Evolutionary conservation across 2,888 invertebrate genomes (phyloP).

Genomic region (Volucella inflata): DNA sequence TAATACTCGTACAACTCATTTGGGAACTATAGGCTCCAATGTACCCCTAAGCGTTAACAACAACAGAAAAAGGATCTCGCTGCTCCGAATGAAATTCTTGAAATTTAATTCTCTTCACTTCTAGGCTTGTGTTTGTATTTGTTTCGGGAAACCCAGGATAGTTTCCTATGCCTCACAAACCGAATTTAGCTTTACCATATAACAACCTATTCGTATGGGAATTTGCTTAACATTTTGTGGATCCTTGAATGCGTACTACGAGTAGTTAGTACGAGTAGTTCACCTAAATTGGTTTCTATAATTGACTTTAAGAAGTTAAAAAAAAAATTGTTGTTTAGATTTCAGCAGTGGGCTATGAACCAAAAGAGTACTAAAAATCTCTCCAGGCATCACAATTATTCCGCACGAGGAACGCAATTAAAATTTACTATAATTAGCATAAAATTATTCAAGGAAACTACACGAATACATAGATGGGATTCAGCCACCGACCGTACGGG

Average conservation of each 20-base stretch:
- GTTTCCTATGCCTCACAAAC: neutral
- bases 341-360: neutral
- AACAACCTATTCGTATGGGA: constrained; percentile 38
- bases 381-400: constrained; percentile 40
- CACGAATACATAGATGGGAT: neutral
- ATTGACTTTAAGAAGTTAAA: constrained; percentile 37
- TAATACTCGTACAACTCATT: constrained; percentile 72
- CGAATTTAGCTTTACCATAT: neutral
- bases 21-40: constrained; percentile 31
- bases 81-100: constrained; percentile 46
- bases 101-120: constrained; percentile 41
- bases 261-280: constrained; percentile 12
- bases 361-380: neutral
- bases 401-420: constrained; percentile 34
- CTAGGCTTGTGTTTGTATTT: neutral
- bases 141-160: neutral
- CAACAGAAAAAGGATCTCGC: constrained; percentile 31
- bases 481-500: no score
- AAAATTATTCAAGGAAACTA: constrained; percentile 38
- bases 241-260: constrained; percentile 2
- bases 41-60: neutral
- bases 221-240: constrained; percentile 10
- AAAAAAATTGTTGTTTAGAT: neutral
- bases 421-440: constrained; percentile 59
- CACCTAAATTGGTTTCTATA: constrained; percentile 33